phyloP scores from a whole-genome alignment of 2,113 vertebrate species.

The Grammomys dolichurus region DNA sequence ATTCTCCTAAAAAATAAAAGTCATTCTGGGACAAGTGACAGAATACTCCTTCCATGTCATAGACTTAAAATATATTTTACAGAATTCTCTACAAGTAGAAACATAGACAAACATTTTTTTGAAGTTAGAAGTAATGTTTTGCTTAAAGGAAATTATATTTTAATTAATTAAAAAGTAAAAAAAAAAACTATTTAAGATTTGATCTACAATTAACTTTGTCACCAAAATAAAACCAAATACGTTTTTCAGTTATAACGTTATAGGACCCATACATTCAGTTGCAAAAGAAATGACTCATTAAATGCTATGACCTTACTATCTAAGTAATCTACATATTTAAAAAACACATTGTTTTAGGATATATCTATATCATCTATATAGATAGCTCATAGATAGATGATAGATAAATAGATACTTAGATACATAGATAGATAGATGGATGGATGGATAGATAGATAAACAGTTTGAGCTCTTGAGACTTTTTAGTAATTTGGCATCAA shows the following conservation, averaged over 20 bases:
- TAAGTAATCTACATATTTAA: background rate
- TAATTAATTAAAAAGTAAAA: constrained; percentile 28
- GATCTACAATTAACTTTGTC: background rate
- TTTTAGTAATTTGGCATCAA: background rate
- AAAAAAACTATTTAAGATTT: background rate
- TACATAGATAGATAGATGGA: too few relatives aligned
- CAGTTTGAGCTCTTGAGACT: too few relatives aligned
- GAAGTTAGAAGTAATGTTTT: constrained; percentile 21
- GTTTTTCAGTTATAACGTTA: background rate
- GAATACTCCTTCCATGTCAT: background rate
- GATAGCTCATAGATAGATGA: too few relatives aligned
- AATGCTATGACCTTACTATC: background rate
- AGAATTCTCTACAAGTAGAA: background rate
- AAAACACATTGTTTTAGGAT: background rate
- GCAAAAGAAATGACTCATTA: background rate
- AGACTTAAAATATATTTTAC: background rate
- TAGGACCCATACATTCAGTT: background rate
- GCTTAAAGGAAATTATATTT: constrained; percentile 12
- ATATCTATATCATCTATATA: too few relatives aligned
- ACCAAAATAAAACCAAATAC: background rate
- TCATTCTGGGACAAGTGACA: background rate
- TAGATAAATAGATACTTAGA: too few relatives aligned
- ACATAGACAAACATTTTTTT: constrained; percentile 7
- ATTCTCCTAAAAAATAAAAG: background rate
- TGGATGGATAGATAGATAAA: too few relatives aligned